Conservation (phyloP, 2,113 vertebrate genomes). For the Leptodactylus fuscus region DNA sequence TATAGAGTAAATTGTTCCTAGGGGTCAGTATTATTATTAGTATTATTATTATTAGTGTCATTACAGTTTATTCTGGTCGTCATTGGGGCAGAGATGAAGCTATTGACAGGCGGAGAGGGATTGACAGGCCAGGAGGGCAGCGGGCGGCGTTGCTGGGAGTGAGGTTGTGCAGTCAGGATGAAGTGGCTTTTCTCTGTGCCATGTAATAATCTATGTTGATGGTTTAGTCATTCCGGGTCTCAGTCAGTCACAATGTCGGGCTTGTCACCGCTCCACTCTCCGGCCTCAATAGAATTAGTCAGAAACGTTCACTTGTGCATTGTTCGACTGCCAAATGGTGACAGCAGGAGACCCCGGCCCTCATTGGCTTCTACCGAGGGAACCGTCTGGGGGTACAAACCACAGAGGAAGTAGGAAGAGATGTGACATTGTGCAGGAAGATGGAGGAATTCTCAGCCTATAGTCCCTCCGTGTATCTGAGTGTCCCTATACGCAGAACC, state of each 20-base stretch:
- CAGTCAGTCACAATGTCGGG: conserved; percentile 10
- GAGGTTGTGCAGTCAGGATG: not conserved
- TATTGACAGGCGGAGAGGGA: too few relatives aligned
- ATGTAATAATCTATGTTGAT: not conserved
- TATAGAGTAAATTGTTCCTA: too few relatives aligned
- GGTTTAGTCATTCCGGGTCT: not conserved
- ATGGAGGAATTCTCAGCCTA: not conserved
- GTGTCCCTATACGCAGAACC: not conserved
- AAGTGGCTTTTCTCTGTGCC: not conserved
- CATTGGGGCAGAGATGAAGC: too few relatives aligned
- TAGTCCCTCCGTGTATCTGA: not conserved
- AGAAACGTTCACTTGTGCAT: conserved; percentile 16
- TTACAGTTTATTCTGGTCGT: too few relatives aligned
- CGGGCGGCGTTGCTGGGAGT: not conserved
- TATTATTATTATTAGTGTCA: too few relatives aligned
- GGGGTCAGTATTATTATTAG: too few relatives aligned
- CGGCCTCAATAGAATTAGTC: not conserved
- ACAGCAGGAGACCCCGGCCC: not conserved
- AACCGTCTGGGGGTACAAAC: not conserved
- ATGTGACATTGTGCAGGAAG: conserved; percentile 3
- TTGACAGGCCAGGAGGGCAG: too few relatives aligned
- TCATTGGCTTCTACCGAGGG: not conserved
- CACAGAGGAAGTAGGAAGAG: not conserved
- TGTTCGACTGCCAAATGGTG: not conserved
- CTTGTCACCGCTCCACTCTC: conserved; percentile 15